Conservation (phyloP, 1,140 invertebrate genomes). For the Anastatus disparis region DNA sequence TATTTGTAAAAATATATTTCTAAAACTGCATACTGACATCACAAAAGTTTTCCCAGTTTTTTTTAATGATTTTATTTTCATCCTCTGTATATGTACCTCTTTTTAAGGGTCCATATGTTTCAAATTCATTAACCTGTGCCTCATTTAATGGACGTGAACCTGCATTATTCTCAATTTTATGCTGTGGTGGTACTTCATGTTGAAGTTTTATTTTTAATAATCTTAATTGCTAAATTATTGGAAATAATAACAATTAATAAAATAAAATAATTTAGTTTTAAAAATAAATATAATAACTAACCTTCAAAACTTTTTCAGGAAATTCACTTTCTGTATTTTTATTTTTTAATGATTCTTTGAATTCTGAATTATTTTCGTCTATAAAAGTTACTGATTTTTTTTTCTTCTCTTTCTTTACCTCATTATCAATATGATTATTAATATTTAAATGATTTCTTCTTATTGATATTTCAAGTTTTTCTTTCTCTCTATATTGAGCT, state of each 20-base stretch:
- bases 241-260: neutral
- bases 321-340: neutral
- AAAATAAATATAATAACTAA: neutral
- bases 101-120: constrained; percentile 49
- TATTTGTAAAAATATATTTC: constrained; percentile 32
- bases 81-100: constrained; percentile 44
- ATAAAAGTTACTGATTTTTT: neutral
- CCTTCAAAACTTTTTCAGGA: neutral
- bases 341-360: too few species aligned
- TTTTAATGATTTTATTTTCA: constrained; percentile 55
- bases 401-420: too few species aligned
- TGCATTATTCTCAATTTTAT: constrained; percentile 51
- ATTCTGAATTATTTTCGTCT: too few species aligned
- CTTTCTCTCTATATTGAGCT: neutral
- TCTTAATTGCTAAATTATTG: constrained; percentile 49
- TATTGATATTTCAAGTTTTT: too few species aligned
- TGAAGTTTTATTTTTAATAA: constrained; percentile 47
- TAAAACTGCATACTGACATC: constrained; percentile 46
- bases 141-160: constrained; percentile 37
- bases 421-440: too few species aligned
- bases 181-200: constrained; percentile 56
- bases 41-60: constrained; percentile 62
- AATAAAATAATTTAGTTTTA: neutral
- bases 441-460: too few species aligned
- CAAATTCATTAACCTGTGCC: constrained; percentile 45